phyloP scores from a whole-genome alignment of 2,113 vertebrate genomes.

The Pollimyrus isidori region DNA sequence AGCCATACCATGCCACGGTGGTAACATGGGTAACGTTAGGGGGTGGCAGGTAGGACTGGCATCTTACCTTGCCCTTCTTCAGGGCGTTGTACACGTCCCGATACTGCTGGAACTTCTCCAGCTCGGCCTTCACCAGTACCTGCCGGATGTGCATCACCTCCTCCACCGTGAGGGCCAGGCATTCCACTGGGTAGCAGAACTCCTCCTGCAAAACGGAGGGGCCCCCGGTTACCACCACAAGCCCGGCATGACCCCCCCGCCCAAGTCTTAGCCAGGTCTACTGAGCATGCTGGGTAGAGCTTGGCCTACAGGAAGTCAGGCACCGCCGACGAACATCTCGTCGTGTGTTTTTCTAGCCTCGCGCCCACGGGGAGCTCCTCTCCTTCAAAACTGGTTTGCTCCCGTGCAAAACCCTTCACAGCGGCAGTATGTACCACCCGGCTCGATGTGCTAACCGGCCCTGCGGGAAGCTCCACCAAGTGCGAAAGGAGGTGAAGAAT shows the following conservation, averaged over 20 bases:
- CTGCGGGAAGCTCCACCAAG: background rate
- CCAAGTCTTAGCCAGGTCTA: background rate
- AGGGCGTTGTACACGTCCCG: slow-evolving; percentile 95
- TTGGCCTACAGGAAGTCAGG: background rate
- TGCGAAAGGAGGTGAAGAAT: background rate
- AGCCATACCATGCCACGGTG: background rate
- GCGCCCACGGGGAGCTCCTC: background rate
- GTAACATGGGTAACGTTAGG: background rate
- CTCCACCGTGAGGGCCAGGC: slow-evolving; percentile 88
- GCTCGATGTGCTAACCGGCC: background rate
- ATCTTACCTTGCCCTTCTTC: slow-evolving; percentile 94
- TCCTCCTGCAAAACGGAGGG: slow-evolving; percentile 79
- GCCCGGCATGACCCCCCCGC: background rate
- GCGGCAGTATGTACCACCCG: background rate
- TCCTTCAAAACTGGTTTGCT: background rate
- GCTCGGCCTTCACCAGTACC: slow-evolving; percentile 92
- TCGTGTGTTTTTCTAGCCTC: background rate
- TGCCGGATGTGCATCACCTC: slow-evolving; percentile 99
- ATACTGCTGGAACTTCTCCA: slow-evolving; percentile 98
- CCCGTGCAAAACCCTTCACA: background rate
- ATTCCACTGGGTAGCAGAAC: slow-evolving; percentile 95
- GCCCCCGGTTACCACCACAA: slow-evolving; percentile 22
- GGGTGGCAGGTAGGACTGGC: background rate
- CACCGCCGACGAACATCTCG: too few relatives aligned
- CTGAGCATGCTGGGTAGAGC: background rate